Base-by-base conservation (phyloP, 2,113 vertebrate species). In the Odocoileus hemionus region DNA sequence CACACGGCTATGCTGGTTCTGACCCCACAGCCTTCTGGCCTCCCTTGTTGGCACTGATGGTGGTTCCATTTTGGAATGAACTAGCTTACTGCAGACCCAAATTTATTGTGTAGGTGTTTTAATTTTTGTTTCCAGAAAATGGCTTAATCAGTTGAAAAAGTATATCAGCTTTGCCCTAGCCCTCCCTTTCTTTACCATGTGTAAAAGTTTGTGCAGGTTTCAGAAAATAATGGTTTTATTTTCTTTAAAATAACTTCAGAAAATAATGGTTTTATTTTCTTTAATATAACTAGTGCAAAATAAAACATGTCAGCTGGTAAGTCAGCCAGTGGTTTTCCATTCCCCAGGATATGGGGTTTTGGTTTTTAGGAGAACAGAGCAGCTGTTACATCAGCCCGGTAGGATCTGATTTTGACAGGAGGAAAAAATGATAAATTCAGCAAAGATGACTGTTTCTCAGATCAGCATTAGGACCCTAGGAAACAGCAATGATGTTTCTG, bases 101-200 rank as follows among this genome's bases (percentile, higher is more conserved):
- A 60, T 85, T 93, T 95, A 45, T 90, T 76, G 3, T 57, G 39
- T 43, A 86, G 0, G 45, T 91, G 76, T 58, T 80, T 86, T 90
- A 14, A 47, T 80, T 94, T 93, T 74, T 94, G 36, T 93, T 96
- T 89, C 82, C 45, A 93, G 58, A 95, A 96, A 70, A 55, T 61
- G 28, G 58, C 25, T 85, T 80, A 58, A 43, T 95, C 83, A 91
- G 45, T 55, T 88, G 30, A n/a, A 95, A 91, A 28, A 78, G n/a
- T 33, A 26, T 3, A 30, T 13, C 15, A 13, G 57, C n/a, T 85
- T 87, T 95, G 30, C 28, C 61, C 21, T 50, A 30, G 33, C 47
- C 28, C 39, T 50, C 28, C 52, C 23, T 86, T 92, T 88, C 39
- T 55, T 94, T 88, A 64, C 36, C 74, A 1, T 60, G 2, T 94